phyloP scores from a whole-genome alignment of 2,113 vertebrate species.

The Rhabdomys dilectus region DNA sequence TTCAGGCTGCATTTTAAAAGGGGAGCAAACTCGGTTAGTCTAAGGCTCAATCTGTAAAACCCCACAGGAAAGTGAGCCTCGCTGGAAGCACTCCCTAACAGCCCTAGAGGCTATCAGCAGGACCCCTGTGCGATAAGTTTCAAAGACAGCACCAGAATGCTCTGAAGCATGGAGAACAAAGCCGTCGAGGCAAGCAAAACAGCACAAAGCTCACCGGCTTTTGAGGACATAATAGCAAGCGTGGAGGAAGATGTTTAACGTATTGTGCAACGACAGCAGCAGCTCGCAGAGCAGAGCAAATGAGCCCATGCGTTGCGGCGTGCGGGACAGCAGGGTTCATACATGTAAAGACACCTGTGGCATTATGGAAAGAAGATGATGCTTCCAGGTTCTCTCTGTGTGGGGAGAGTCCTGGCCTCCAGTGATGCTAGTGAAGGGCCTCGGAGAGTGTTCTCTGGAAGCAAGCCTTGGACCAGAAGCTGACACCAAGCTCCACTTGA shows the following conservation, averaged over 20 bases:
- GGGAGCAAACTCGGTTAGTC: conserved; percentile 17
- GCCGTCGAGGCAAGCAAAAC: conserved; percentile 44
- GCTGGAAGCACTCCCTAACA: not conserved
- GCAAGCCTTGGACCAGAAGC: not conserved
- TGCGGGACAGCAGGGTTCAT: not conserved
- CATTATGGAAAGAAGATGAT: not conserved
- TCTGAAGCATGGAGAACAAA: conserved; percentile 61
- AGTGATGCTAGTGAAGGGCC: not conserved
- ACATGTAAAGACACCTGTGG: conserved; percentile 21
- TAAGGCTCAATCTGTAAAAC: conserved; percentile 58
- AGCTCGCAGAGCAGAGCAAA: not conserved
- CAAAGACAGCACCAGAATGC: conserved; percentile 41
- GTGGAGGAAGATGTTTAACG: not conserved
- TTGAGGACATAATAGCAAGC: not conserved
- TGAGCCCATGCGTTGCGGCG: accelerated
- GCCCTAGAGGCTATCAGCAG: conserved; percentile 5
- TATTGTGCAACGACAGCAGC: conserved; percentile 32
- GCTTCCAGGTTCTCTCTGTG: conserved; percentile 31
- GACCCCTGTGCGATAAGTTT: not conserved
- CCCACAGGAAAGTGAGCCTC: not conserved
- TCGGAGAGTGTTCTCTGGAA: not conserved
- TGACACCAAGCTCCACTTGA: not conserved
- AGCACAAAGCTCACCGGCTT: conserved; percentile 4
- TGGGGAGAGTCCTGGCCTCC: not conserved
- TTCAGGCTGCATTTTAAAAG: conserved; percentile 16